These are phyloP conservation scores for Eupelmus urozonus DNA, from an alignment of 2,888 invertebrate genomes.

Conservation along the genomic window DNA sequence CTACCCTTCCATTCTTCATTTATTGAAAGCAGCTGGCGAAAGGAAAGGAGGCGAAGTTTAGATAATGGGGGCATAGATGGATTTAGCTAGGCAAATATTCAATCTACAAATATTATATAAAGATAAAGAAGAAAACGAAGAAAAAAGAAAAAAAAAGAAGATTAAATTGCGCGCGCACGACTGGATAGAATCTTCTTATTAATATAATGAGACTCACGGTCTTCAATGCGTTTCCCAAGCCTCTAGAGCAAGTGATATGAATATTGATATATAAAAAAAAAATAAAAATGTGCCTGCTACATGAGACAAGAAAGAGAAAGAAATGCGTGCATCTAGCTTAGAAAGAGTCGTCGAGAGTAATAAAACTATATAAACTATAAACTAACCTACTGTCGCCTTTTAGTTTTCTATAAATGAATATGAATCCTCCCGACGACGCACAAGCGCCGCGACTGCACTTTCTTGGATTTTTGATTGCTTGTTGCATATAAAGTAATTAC, in stretches of 20 bases:
- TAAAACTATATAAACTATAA: constrained; percentile 25
- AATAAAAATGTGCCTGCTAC: constrained; percentile 76
- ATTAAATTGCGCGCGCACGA: constrained; percentile 30
- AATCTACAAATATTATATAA: constrained; percentile 7
- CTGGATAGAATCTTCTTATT: constrained; percentile 43
- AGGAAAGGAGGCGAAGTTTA: constrained; percentile 8
- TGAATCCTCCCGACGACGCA: constrained; percentile 14
- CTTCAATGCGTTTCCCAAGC: constrained; percentile 65
- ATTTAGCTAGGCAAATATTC: constrained; percentile 51
- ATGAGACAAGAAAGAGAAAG: constrained; percentile 60
- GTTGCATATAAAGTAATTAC: not conserved
- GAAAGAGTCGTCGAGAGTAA: constrained; percentile 45
- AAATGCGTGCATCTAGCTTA: constrained; percentile 55
- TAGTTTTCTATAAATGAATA: constrained; percentile 39
- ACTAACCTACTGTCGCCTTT: constrained; percentile 35
- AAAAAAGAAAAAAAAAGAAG: not conserved
- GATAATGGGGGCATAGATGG: constrained; percentile 23
- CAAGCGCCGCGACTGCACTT: not conserved
- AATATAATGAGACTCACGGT: constrained; percentile 38
- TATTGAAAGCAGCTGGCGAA: constrained; percentile 27
- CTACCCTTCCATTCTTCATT: constrained; percentile 18
- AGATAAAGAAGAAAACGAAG: constrained; percentile 41
- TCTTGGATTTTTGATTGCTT: constrained; percentile 7
- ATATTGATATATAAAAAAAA: constrained; percentile 57
- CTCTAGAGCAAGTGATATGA: constrained; percentile 75